phyloP scores from a whole-genome alignment of 2,113 vertebrate species.

The Odontesthes bonariensis region DNA sequence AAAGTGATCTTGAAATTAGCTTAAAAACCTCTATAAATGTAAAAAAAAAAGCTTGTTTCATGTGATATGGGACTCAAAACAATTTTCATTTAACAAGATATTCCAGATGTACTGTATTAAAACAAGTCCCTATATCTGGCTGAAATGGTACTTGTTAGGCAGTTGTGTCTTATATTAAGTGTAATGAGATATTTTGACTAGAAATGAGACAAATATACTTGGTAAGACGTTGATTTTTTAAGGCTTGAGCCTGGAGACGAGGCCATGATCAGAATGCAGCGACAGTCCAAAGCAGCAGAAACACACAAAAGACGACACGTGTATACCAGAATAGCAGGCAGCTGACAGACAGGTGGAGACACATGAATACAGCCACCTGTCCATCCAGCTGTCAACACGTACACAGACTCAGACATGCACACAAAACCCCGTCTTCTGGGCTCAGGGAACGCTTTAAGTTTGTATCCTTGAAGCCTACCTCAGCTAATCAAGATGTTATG shows the following conservation, averaged over 20 bases:
- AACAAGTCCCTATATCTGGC: too few species aligned
- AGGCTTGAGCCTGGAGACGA: conserved; percentile 19
- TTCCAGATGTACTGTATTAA: too few species aligned
- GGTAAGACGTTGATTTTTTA: too few species aligned
- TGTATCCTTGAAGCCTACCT: conserved; percentile 9
- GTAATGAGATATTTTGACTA: too few species aligned
- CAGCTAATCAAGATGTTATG: conserved; percentile 51
- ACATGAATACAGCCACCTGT: conserved; percentile 31
- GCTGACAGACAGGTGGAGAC: conserved; percentile 48
- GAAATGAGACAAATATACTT: too few species aligned
- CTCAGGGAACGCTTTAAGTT: conserved; percentile 4
- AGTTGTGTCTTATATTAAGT: too few species aligned
- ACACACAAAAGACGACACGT: conserved; percentile 7
- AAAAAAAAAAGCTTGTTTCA: too few species aligned
- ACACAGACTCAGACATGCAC: conserved; percentile 16
- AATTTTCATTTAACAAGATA: too few species aligned
- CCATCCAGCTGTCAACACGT: conserved; percentile 43
- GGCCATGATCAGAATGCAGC: conserved; percentile 22
- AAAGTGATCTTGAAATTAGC: too few species aligned
- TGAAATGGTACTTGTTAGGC: too few species aligned
- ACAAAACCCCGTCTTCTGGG: conserved; percentile 8
- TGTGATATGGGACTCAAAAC: too few species aligned
- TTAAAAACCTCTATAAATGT: too few species aligned
- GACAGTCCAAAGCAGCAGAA: conserved; percentile 5
- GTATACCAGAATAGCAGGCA: conserved; percentile 15